Conservation (phyloP, 2,888 invertebrate genomes). For the Chrysolina haemoptera region DNA sequence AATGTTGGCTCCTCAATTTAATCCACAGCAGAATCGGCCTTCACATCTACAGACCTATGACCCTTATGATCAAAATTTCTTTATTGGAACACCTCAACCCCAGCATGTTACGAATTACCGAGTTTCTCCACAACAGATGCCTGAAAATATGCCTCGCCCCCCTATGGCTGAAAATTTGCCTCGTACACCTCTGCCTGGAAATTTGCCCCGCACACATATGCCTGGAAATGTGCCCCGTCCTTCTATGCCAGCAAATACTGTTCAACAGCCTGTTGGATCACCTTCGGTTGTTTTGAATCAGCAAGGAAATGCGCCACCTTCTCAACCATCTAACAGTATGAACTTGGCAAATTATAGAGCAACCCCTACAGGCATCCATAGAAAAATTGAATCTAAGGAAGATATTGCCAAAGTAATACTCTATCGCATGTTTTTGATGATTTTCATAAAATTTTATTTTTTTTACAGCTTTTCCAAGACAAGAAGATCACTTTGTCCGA, state of each 20-base stretch:
- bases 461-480: constrained; percentile 67
- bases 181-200: not conserved
- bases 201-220: not conserved
- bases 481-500: constrained; percentile 68
- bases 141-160: not conserved
- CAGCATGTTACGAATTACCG: not conserved
- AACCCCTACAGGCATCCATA: not conserved
- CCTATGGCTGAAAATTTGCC: not conserved
- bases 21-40: constrained; percentile 41
- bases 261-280: constrained; percentile 12
- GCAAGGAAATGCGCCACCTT: not conserved
- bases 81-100: constrained; percentile 57
- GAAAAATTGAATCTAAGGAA: constrained; percentile 41
- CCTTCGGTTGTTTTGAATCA: not conserved
- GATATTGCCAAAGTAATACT: constrained; percentile 53
- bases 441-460: constrained; percentile 21
- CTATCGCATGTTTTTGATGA: not conserved
- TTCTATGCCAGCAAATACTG: not conserved
- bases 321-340: not conserved
- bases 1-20: constrained; percentile 35
- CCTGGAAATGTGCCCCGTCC: not conserved
- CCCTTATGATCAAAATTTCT: constrained; percentile 64
- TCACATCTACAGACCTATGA: constrained; percentile 42
- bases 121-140: not conserved
- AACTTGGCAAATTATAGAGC: not conserved